Percentiles rank a stretch among this genome's conserved stretches.
Conservation (phyloP, 1,140 invertebrate species). For the Andricus grossulariae region DNA sequence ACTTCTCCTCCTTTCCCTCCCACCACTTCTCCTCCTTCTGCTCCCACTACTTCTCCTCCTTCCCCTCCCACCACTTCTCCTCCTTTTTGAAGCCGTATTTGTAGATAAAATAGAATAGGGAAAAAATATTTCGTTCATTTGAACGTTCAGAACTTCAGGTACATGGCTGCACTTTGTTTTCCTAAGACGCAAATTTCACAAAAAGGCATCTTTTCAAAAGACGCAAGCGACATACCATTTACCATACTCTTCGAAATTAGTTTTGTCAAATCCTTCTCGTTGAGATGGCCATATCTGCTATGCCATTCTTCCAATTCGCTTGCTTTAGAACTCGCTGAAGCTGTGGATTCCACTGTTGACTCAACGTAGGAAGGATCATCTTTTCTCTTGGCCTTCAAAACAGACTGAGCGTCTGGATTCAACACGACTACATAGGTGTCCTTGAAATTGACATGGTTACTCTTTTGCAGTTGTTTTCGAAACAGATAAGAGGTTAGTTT, state of each 20-base stretch:
- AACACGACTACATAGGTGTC: constrained; percentile 31
- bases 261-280: constrained; percentile 35
- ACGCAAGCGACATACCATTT: constrained; percentile 23
- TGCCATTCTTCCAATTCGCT: constrained; percentile 32
- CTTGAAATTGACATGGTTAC: constrained; percentile 11
- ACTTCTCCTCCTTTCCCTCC: too few relatives aligned
- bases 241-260: constrained; percentile 28
- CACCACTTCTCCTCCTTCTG: too few relatives aligned
- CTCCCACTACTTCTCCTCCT: too few relatives aligned
- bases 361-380: constrained; percentile 33
- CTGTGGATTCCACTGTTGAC: neutral
- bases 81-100: too few relatives aligned
- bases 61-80: too few relatives aligned
- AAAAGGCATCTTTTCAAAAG: neutral
- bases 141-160: too few relatives aligned
- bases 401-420: neutral
- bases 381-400: constrained; percentile 30
- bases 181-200: constrained; percentile 32
- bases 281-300: constrained; percentile 39
- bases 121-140: too few relatives aligned
- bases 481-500: constrained; percentile 40
- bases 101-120: too few relatives aligned
- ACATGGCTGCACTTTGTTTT: constrained; percentile 6
- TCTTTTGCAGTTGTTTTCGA: constrained; percentile 31
- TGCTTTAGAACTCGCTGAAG: neutral